Evolutionary conservation across 2,797 vertebrate genomes (phyloP).

Genomic region (Pterois miles): DNA sequence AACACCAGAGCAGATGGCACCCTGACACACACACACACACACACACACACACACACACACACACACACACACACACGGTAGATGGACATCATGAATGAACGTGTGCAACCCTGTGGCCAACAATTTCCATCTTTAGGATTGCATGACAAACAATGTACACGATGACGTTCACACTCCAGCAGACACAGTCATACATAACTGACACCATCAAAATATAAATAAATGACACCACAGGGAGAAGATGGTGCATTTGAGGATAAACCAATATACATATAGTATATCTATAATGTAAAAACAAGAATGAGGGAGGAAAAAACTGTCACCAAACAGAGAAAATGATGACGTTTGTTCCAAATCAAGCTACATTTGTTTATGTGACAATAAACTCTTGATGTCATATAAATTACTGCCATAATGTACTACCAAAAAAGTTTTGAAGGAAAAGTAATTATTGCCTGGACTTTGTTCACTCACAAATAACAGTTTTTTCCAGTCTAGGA

Average conservation of each 20-base stretch:
- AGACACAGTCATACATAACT: background rate
- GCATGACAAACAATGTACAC: conserved; percentile 16
- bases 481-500: background rate
- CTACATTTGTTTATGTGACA: background rate
- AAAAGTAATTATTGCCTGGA: background rate
- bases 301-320: background rate
- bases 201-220: conserved; percentile 8
- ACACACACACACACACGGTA: background rate
- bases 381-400: background rate
- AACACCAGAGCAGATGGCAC: conserved; percentile 76
- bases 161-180: conserved; percentile 12
- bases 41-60: conserved; percentile 3
- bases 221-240: background rate
- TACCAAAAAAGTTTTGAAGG: background rate
- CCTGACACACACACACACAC: conserved; percentile 28
- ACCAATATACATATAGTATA: background rate
- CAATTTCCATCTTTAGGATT: conserved; percentile 34
- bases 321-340: background rate
- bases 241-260: background rate
- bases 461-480: background rate
- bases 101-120: conserved; percentile 14
- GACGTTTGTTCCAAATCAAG: background rate
- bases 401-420: background rate
- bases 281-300: background rate
- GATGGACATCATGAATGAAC: conserved; percentile 47